Base-by-base conservation (phyloP, 2,888 invertebrate genomes). In the Leptopilina drosophilae region DNA sequence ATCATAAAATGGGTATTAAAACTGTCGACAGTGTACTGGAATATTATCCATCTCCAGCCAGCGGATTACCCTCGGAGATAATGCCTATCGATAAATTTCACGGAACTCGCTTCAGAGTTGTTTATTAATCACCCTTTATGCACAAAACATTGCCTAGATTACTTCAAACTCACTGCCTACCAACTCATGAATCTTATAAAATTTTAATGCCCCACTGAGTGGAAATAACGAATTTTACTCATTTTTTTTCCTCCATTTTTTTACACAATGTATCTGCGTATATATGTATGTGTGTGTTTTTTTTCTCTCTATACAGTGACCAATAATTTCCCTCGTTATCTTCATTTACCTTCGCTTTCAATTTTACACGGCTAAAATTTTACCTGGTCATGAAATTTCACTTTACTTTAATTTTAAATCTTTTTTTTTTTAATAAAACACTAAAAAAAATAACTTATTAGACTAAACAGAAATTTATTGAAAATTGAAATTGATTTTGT, bases 71-170 rank as follows among this genome's bases (percentile, higher is more conserved):
- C 65, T 77, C 75, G 67, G 80, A 82, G 83, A 86, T 86, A 84
- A 85, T 82, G 80, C 78, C 83, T 49, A 64, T 49, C 67, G 85
- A 86, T 86, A 86, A 86, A 87, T 86, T 87, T 84, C 79, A 84
- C 85, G 80, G 79, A 83, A 66, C 64, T 77, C 81, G 81, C 79
- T 77, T 81, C 79, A 78, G 83, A 83, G 85, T 87, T 86, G 85
- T 87, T 87, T 88, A 87, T 87, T 87, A 88, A 86, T 86, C 87
- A 86, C 84, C 84, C 79, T 86, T 88, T 87, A 86, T 85, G 82
- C 80, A 78, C 83, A 81, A 84, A 84, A 82, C 83, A 82, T 82
- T 84, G 82, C 84, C 78, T 80, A 78, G 84, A 83, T 86, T 87
- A 85, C 82, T 82, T 83, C 82, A 84, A 83, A 80, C 78, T 76